Conservation (phyloP, 2,113 vertebrate species). For the Nycticorax nycticorax region DNA sequence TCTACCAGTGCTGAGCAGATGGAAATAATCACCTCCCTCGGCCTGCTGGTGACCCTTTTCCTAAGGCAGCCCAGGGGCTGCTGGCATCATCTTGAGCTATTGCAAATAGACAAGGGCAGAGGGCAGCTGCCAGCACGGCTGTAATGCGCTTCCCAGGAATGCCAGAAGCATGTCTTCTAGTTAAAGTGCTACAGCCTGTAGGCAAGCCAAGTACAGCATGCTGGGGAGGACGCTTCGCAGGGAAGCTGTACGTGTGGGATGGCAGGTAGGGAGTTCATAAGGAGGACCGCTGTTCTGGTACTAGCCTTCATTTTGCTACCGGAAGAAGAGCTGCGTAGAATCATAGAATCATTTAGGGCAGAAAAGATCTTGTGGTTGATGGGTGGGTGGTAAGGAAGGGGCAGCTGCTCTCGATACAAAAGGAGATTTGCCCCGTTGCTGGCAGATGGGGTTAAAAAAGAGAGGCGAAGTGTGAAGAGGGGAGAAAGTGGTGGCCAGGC, state of each 20-base stretch:
- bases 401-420: background rate
- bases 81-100: constrained; percentile 27
- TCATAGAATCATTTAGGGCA: background rate
- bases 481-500: background rate
- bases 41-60: background rate
- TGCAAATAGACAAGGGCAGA: constrained; percentile 30
- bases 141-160: background rate
- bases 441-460: background rate
- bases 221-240: background rate
- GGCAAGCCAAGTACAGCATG: background rate
- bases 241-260: background rate
- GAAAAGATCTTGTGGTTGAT: background rate
- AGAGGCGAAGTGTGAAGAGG: background rate
- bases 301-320: background rate
- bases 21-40: background rate
- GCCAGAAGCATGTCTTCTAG: background rate
- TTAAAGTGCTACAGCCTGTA: background rate
- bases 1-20: background rate
- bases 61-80: background rate
- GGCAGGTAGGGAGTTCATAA: background rate
- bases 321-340: background rate
- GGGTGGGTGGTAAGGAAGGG: background rate
- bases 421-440: background rate
- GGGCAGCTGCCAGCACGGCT: constrained; percentile 31
- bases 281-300: background rate